phyloP scores from a whole-genome alignment of 2,888 invertebrate species.

The Thereva unica region DNA sequence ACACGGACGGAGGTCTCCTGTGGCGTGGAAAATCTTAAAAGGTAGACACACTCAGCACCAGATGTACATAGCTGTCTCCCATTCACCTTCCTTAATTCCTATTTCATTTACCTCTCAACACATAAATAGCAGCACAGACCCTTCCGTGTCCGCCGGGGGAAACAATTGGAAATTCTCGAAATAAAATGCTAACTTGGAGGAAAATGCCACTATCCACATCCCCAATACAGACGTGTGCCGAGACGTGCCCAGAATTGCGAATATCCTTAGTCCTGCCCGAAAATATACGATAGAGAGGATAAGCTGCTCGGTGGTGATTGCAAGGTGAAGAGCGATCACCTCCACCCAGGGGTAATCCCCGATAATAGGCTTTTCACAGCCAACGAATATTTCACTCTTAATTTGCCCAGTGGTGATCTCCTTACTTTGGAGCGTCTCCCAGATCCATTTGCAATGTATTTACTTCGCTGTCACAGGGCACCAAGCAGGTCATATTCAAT shows the following conservation, averaged over 20 bases:
- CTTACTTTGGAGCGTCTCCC: too few relatives aligned
- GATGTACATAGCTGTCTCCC: slow-evolving; percentile 24
- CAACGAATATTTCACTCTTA: slow-evolving; percentile 9
- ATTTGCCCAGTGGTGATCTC: neutral
- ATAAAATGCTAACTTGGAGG: slow-evolving; percentile 29
- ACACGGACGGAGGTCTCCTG: slow-evolving; percentile 9
- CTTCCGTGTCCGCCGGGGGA: slow-evolving; percentile 14
- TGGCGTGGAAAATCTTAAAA: slow-evolving; percentile 7
- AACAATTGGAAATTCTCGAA: slow-evolving; percentile 34
- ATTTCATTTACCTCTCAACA: slow-evolving; percentile 26
- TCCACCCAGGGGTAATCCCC: slow-evolving; percentile 5
- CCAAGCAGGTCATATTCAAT: neutral
- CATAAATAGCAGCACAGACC: slow-evolving; percentile 20
- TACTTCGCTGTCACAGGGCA: neutral
- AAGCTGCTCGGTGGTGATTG: slow-evolving; percentile 6
- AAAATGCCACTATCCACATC: slow-evolving; percentile 23
- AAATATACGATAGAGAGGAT: neutral
- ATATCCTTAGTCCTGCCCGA: neutral
- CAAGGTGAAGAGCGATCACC: slow-evolving; percentile 16
- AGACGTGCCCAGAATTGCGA: slow-evolving; percentile 28
- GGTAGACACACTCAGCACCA: slow-evolving; percentile 26
- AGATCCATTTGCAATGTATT: neutral
- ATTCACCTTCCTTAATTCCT: slow-evolving; percentile 14
- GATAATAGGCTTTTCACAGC: slow-evolving; percentile 16
- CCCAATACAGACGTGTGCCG: slow-evolving; percentile 25